Base-by-base conservation (phyloP, 2,888 invertebrate species). In the Cryptus viduatorius region DNA sequence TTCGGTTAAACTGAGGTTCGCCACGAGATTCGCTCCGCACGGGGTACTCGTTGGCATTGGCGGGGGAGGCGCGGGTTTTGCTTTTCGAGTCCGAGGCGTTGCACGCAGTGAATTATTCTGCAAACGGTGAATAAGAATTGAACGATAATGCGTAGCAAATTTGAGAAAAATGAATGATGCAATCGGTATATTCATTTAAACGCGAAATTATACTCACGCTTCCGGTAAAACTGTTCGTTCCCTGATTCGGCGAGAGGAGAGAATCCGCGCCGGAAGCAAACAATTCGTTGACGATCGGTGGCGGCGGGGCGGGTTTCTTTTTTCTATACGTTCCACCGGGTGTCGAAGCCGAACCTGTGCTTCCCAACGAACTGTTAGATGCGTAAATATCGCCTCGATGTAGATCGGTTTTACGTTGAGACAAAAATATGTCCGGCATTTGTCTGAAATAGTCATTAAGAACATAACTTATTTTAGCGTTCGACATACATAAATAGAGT, bases 221-320 rank as follows among this genome's bases (percentile, higher is more conserved):
- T 77, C 79, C 65, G 3, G 71, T 42, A 24, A 69, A 56, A 14
- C 53, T 42, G 64, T 61, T 65, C 42, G 31, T 83, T 3, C 88
- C 85, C n/a, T 81, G 81, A n/a, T 86, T 65, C 5, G 90, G 89
- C 37, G 76, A 59, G 14, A 69, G 69, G 53, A 72, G n/a, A 76
- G 86, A 71, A 88, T 85, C 80, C 80, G 85, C 65, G 77, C 88
- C 82, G 79, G 88, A 59, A 37, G 80, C 53, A 77, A 86, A 80
- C 46, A 83, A 48, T 84, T 89, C 89, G 59, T 88, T 90, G 19
- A 71, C 69, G 4, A 71, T 64, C 8, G 84, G 86, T 75, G 97
- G 97, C 46, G 95, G 95, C 4, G 97, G 97, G n/a, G 97, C 97
- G 29, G 95, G 95, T 79, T 95, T 95, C 92, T 97, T 97, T 91